Evolutionary conservation across 2,888 invertebrate genomes (phyloP).

Genomic region (Aleiodes leptofemur): DNA sequence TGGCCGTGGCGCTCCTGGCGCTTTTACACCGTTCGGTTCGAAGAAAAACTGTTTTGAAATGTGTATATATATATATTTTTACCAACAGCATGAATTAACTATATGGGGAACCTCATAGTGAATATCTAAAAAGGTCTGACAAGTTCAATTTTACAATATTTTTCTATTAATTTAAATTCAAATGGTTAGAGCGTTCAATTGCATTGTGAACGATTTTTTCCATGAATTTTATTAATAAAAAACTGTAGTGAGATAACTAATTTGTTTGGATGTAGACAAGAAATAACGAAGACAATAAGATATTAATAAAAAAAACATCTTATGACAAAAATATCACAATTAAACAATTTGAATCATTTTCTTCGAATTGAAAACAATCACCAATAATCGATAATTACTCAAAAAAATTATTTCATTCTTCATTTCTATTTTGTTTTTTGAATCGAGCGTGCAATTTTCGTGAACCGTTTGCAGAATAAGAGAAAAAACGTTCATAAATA

Average conservation of each 20-base stretch:
- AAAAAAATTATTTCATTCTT: neutral
- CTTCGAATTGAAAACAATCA: too few relatives aligned
- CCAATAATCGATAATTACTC: too few relatives aligned
- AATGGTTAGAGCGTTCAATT: neutral
- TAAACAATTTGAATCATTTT: too few relatives aligned
- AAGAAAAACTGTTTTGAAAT: constrained; percentile 53
- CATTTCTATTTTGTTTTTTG: too few relatives aligned
- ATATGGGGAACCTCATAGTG: neutral
- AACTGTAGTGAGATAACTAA: too few relatives aligned
- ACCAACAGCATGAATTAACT: neutral
- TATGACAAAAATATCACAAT: too few relatives aligned
- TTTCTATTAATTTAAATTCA: neutral
- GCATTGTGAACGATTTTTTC: constrained; percentile 11
- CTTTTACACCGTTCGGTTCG: constrained; percentile 59
- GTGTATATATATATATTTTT: neutral
- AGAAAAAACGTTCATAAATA: too few relatives aligned
- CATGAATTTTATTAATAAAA: neutral
- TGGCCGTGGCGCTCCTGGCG: constrained; percentile 59
- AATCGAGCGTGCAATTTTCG: too few relatives aligned
- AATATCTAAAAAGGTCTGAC: neutral
- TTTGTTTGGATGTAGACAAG: too few relatives aligned
- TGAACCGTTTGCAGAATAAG: too few relatives aligned
- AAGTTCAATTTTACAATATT: neutral
- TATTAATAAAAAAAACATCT: too few relatives aligned
- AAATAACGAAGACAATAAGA: too few relatives aligned